Percentiles rank a stretch among this genome's conserved stretches.
Conservation (phyloP, 2,888 invertebrate genomes). For the Mythimna albipuncta region DNA sequence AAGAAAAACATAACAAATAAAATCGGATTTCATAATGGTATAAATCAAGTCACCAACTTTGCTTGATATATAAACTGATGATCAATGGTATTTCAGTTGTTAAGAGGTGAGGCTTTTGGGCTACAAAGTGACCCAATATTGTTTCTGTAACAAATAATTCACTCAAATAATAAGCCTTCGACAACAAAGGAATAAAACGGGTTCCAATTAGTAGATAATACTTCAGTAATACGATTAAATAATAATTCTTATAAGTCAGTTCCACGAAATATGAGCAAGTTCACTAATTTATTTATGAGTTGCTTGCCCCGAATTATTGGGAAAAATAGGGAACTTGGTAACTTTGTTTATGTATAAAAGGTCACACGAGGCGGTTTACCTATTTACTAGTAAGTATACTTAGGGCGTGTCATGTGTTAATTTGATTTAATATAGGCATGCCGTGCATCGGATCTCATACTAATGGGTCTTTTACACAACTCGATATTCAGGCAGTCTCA, state of each 20-base stretch:
- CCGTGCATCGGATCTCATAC: too few species aligned
- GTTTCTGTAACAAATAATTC: neutral
- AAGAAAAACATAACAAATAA: too few species aligned
- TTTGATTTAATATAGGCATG: too few species aligned
- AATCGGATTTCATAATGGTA: too few species aligned
- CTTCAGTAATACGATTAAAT: slow-evolving; percentile 41
- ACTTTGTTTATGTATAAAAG: slow-evolving; percentile 23
- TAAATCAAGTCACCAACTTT: too few species aligned
- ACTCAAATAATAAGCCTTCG: slow-evolving; percentile 2
- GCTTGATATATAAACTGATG: too few species aligned
- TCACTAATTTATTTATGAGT: slow-evolving; percentile 52
- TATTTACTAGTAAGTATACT: neutral
- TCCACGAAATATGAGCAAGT: slow-evolving; percentile 41
- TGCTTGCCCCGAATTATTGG: slow-evolving; percentile 10
- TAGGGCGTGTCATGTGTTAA: too few species aligned
- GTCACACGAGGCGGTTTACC: neutral
- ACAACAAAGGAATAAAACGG: slow-evolving; percentile 19
- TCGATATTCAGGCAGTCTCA: too few species aligned
- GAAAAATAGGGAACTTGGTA: slow-evolving; percentile 12
- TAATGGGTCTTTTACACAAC: too few species aligned
- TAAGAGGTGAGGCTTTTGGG: neutral
- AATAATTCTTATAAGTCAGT: slow-evolving; percentile 21
- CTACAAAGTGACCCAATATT: neutral
- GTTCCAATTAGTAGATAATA: slow-evolving; percentile 27
- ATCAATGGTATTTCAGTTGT: neutral